Evolutionary conservation across 2,113 vertebrate species (phyloP).

Genomic region (Elaphurus davidianus): DNA sequence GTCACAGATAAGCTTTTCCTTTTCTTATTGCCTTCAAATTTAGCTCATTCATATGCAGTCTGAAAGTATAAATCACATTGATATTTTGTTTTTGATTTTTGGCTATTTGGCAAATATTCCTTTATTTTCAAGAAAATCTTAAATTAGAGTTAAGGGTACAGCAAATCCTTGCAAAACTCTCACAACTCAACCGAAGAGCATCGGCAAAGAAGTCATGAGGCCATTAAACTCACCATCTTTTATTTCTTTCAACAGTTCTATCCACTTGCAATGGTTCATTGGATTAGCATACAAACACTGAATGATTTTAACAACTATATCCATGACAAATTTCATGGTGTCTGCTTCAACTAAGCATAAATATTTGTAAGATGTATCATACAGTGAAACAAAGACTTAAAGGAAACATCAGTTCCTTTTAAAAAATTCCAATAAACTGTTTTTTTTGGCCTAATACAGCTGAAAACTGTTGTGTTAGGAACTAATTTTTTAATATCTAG

Average conservation of each 20-base stretch:
- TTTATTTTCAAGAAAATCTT: neutral
- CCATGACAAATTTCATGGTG: neutral
- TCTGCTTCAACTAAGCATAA: neutral
- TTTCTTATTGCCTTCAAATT: neutral
- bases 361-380: slow-evolving; percentile 54
- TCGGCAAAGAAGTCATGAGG: neutral
- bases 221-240: neutral
- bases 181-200: neutral
- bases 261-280: slow-evolving; percentile 6
- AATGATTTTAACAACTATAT: slow-evolving; percentile 17
- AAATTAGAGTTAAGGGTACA: neutral
- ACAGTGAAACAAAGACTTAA: slow-evolving; percentile 39
- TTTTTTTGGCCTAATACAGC: neutral
- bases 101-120: neutral
- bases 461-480: slow-evolving; percentile 10
- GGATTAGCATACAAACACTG: neutral
- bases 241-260: slow-evolving; percentile 17
- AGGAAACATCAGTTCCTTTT: slow-evolving; percentile 36
- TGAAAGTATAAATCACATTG: neutral
- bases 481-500: neutral
- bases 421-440: slow-evolving; percentile 14
- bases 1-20: neutral
- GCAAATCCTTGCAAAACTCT: neutral
- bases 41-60: neutral
- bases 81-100: neutral